Percentiles rank a stretch among this genome's conserved stretches.
These are phyloP conservation scores for Athene noctua DNA, from an alignment of 2,113 vertebrate genomes.

Conservation along the genomic window DNA sequence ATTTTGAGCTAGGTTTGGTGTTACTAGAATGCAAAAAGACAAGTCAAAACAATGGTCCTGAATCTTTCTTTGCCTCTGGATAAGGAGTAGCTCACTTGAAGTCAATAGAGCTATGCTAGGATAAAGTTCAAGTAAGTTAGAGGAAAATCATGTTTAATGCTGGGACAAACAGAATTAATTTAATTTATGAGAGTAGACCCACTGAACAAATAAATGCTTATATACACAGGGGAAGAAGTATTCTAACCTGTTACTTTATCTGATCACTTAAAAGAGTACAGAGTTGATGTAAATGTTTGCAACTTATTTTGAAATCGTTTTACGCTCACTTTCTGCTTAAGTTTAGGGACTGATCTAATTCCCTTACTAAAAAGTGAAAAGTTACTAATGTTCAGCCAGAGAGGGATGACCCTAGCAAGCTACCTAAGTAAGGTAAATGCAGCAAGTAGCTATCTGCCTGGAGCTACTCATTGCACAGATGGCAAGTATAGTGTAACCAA, in stretches of 20 bases:
- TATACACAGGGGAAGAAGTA: not conserved
- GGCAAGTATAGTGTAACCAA: not conserved
- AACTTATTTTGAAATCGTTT: not conserved
- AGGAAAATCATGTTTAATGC: not conserved
- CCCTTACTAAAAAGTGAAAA: not conserved
- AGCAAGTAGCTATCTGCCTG: not conserved
- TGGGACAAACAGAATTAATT: not conserved
- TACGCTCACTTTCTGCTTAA: not conserved
- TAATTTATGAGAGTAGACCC: not conserved
- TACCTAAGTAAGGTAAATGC: not conserved
- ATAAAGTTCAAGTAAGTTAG: constrained; percentile 2
- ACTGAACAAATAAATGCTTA: not conserved
- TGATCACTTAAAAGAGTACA: not conserved
- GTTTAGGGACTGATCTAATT: not conserved
- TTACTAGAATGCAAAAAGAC: constrained; percentile 8
- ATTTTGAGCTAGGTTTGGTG: not conserved
- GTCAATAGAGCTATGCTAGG: not conserved
- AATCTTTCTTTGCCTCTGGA: constrained; percentile 20
- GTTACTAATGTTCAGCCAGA: not conserved
- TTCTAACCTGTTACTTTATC: not conserved
- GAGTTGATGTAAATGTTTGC: not conserved
- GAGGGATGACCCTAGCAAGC: not conserved
- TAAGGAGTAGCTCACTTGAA: constrained; percentile 23
- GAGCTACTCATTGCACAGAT: not conserved
- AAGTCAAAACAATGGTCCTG: constrained; percentile 13